These are phyloP conservation scores for Argyrosomus regius DNA, from an alignment of 2,797 vertebrate genomes.

Conservation along the genomic window DNA sequence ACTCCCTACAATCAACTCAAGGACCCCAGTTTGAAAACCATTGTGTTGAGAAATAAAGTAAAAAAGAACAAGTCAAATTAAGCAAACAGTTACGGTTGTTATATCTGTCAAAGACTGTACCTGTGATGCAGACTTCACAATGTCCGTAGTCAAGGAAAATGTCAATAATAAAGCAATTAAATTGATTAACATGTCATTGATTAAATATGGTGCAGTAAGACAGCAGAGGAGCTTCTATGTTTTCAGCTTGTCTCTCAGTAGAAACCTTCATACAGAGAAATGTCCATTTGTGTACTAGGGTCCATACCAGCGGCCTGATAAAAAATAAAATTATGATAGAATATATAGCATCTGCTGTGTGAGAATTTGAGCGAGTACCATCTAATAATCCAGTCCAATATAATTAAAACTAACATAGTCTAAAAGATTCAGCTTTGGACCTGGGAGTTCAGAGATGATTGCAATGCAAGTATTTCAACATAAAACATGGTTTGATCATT, in stretches of 20 bases:
- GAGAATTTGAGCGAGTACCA: neutral
- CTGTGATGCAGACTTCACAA: neutral
- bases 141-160: neutral
- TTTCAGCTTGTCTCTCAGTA: constrained; percentile 3
- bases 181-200: neutral
- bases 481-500: constrained; percentile 72
- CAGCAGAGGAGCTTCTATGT: neutral
- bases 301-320: neutral
- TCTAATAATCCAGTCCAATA: neutral
- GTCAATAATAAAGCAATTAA: neutral
- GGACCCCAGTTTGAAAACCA: no score
- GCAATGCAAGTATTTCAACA: constrained; percentile 54
- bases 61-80: no score
- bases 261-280: neutral
- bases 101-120: neutral
- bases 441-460: constrained; percentile 20
- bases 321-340: neutral
- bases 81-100: neutral
- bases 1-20: no score
- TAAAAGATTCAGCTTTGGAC: constrained; percentile 19
- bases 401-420: constrained; percentile 14
- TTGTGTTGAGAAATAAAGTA: no score
- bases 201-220: neutral
- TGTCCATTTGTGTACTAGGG: neutral
- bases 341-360: neutral